Base-by-base conservation (phyloP, 2,113 vertebrate genomes). In the Tachuris rubrigastra region DNA sequence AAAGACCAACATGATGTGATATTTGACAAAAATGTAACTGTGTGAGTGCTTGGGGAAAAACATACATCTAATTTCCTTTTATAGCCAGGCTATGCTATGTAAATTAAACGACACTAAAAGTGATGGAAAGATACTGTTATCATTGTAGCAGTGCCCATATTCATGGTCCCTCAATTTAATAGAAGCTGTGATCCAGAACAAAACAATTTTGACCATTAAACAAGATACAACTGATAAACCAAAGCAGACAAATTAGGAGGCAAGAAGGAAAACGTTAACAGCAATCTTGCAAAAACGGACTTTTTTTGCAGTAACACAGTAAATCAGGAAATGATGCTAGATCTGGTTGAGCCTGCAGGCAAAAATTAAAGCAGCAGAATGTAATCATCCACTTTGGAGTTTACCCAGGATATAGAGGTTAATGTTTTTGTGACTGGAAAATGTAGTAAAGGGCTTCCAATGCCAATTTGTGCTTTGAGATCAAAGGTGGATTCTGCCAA, bases 331-430 rank as follows among this genome's bases (percentile, higher is more conserved):
- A 68, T 55, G 3, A 53, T 69, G 7, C 59, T 83, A 58, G 71
- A 73, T 69, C 67, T 79, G 21, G 19, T 72, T 82, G 42, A 94
- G 66, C 50, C 91, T 76, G n/a, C 37, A 75, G 69, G 60, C 33
- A 42, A 71, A 85, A 93, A 79, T 68, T 50, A 91, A 77, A 89
- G 82, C 71, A 90, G 75, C 41, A 67, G 71, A 94, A 89, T 69
- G 46, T 76, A 87, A 87, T 93, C 89, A 91, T 46, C 33, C 35
- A 24, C 17, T 58, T 79, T 85, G 91, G 89, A 94, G 28, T 87
- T 39, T 76, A 41, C 66, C 87, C 91, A 96, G 58, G 35, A 58
- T 41, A 60, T 42, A 46, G 66, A 91, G 23, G 55, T 91, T 93
- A 88, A 66, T 3, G 2, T 62, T 87, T 95, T 62, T 74, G 50